phyloP scores from a whole-genome alignment of 2,888 invertebrate species.

The Yponomeuta malinellus region DNA sequence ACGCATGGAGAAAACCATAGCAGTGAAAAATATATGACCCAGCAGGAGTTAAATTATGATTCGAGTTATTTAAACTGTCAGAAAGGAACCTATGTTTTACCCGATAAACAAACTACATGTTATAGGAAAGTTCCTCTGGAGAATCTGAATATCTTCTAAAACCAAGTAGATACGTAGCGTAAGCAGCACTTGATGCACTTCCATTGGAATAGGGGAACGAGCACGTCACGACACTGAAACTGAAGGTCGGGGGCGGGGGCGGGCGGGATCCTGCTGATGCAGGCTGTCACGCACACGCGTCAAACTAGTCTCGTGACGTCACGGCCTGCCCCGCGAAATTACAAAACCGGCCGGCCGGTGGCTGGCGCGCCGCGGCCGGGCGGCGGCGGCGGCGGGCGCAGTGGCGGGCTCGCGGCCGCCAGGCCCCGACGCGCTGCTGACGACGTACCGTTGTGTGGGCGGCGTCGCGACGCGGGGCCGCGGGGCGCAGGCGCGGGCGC shows the following conservation, averaged over 20 bases:
- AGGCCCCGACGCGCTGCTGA: constrained; percentile 63
- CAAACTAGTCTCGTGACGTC: constrained; percentile 74
- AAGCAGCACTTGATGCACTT: background rate
- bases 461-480: constrained; percentile 54
- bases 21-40: background rate
- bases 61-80: background rate
- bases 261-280: constrained; percentile 56
- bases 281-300: constrained; percentile 67
- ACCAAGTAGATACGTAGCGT: no score
- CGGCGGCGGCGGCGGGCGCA: constrained; percentile 33
- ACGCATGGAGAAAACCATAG: background rate
- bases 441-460: constrained; percentile 42
- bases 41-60: background rate
- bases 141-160: no score
- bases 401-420: constrained; percentile 71
- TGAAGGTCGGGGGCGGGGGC: constrained; percentile 64
- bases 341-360: constrained; percentile 65
- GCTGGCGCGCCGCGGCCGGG: constrained; percentile 49
- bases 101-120: no score
- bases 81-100: background rate
- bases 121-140: no score
- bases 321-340: constrained; percentile 68
- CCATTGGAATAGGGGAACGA: constrained; percentile 38
- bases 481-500: constrained; percentile 34
- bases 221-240: constrained; percentile 65